These are phyloP conservation scores for Eubasilissa regina DNA, from an alignment of 1,140 invertebrate species.

Conservation along the genomic window DNA sequence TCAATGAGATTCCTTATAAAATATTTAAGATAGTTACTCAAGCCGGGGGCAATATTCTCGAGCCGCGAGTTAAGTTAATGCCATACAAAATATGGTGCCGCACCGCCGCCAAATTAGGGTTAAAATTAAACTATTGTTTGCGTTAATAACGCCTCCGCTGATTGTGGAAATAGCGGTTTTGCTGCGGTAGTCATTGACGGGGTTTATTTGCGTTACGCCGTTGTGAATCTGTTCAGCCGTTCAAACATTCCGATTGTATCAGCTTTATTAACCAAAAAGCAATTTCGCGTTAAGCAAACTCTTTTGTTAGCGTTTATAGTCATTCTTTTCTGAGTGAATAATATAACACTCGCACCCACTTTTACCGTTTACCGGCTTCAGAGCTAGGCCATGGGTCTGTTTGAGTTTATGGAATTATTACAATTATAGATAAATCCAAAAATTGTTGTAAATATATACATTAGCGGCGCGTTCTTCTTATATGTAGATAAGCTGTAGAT, in stretches of 20 bases:
- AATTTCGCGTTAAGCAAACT: conserved; percentile 5
- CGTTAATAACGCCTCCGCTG: conserved; percentile 18
- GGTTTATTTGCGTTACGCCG: conserved; percentile 10
- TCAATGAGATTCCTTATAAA: conserved; percentile 34
- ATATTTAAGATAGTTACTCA: conserved; percentile 12
- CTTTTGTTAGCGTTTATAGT: background rate
- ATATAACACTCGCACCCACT: no score
- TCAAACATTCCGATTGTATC: conserved; percentile 15
- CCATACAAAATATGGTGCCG: background rate
- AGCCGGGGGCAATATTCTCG: conserved; percentile 3
- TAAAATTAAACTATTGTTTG: conserved; percentile 32
- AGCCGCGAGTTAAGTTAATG: background rate
- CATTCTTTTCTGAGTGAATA: background rate
- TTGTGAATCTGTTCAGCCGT: conserved; percentile 17
- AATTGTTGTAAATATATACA: no score
- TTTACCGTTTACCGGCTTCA: no score
- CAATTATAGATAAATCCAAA: no score
- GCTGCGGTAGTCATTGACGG: conserved; percentile 14
- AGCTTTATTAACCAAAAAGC: conserved; percentile 8
- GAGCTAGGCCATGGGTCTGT: no score
- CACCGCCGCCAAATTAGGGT: conserved; percentile 7
- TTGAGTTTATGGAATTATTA: no score
- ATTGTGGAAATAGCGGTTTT: conserved; percentile 24
- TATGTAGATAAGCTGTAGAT: no score
- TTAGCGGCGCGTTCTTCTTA: no score